Percentiles rank a stretch among this genome's conserved stretches.
Evolutionary conservation across 2,113 vertebrate genomes (phyloP).

Genomic region (Cyprinodon tularosa): DNA sequence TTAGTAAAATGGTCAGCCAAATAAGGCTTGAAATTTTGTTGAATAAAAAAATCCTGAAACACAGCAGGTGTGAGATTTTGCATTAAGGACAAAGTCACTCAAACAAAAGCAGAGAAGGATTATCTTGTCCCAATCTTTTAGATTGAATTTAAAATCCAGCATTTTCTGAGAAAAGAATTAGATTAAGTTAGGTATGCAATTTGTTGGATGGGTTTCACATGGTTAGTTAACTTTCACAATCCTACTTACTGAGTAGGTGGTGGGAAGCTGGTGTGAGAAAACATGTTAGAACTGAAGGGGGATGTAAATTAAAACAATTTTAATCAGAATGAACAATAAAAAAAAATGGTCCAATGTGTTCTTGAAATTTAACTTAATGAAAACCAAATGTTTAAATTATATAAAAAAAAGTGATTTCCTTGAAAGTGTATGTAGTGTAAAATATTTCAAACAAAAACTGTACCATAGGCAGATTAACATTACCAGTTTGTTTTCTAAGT

Average conservation of each 20-base stretch:
- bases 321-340: background rate
- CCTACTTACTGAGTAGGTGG: constrained; percentile 7
- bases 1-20: background rate
- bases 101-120: constrained; percentile 49
- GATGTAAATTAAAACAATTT: background rate
- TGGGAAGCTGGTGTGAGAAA: constrained; percentile 30
- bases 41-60: background rate
- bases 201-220: constrained; percentile 34
- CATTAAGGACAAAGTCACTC: constrained; percentile 54
- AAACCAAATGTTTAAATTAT: no score
- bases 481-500: no score
- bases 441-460: no score
- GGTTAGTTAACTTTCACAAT: background rate
- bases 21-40: background rate
- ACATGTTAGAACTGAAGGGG: background rate
- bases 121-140: constrained; percentile 58
- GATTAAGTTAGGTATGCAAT: constrained; percentile 48
- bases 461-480: no score
- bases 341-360: background rate
- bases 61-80: constrained; percentile 66
- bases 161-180: constrained; percentile 42
- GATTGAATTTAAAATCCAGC: constrained; percentile 62
- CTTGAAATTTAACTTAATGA: background rate
- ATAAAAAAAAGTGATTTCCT: no score
- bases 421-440: no score